These are phyloP conservation scores for Tetrax tetrax DNA, from an alignment of 2,113 vertebrate genomes.

Conservation along the genomic window DNA sequence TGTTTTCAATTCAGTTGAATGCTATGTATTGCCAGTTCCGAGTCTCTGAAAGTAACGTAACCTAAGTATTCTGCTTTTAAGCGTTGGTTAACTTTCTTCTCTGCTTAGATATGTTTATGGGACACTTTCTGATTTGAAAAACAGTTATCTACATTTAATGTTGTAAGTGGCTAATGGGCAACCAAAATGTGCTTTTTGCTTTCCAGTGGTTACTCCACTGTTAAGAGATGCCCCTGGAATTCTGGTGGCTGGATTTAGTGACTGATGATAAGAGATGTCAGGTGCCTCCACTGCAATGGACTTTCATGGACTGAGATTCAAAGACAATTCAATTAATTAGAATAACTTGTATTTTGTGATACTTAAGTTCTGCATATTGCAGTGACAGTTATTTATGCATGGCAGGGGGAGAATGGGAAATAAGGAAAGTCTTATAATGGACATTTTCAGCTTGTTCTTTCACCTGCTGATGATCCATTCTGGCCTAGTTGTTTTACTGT, in stretches of 20 bases:
- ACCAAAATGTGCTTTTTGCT: not conserved
- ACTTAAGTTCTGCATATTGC: not conserved
- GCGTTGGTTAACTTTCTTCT: not conserved
- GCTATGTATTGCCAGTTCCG: not conserved
- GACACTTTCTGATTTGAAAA: not conserved
- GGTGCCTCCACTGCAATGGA: not conserved
- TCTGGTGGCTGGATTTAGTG: not conserved
- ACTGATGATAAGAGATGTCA: not conserved
- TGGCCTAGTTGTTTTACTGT: not conserved
- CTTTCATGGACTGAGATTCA: not conserved
- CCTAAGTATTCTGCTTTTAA: not conserved
- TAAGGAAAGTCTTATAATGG: not conserved
- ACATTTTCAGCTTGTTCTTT: not conserved
- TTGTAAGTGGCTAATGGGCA: not conserved
- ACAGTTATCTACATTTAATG: not conserved
- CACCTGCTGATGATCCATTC: not conserved
- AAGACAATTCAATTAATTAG: not conserved
- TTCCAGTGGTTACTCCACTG: not conserved
- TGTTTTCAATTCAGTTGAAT: not conserved
- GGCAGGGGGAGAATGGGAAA: not conserved
- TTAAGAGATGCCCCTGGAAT: not conserved
- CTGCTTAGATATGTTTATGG: not conserved
- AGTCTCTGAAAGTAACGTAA: not conserved
- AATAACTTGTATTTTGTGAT: not conserved
- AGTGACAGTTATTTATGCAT: not conserved